Percentiles rank a stretch among this genome's conserved stretches.
Conservation (phyloP, 2,113 vertebrate genomes). For the Turnix velox region DNA sequence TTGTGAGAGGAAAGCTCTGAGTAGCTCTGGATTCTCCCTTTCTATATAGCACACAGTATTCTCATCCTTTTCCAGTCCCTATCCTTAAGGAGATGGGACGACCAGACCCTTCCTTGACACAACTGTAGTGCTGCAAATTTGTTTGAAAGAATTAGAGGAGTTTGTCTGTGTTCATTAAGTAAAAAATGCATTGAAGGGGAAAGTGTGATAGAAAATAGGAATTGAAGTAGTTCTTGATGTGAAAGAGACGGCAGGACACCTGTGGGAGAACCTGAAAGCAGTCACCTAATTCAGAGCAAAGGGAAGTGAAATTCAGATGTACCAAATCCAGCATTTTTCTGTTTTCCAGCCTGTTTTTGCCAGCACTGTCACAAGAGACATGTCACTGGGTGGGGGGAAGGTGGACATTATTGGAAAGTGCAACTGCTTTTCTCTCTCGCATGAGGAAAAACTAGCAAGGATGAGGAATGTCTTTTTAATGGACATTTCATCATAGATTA, state of each 20-base stretch:
- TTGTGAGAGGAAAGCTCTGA: neutral
- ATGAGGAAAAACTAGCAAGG: neutral
- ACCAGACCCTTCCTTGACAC: neutral
- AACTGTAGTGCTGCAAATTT: neutral
- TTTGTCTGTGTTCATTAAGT: neutral
- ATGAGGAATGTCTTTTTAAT: neutral
- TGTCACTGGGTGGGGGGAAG: neutral
- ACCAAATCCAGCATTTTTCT: neutral
- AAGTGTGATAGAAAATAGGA: neutral
- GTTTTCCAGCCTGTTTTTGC: fast-evolving
- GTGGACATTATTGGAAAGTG: neutral
- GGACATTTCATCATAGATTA: neutral
- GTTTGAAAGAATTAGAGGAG: neutral
- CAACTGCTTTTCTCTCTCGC: neutral
- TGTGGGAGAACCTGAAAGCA: neutral
- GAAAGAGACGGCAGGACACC: neutral
- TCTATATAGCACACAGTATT: neutral
- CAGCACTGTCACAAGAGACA: neutral
- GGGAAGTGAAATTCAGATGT: neutral
- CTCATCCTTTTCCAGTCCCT: neutral
- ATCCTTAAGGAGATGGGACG: neutral
- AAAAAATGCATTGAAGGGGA: neutral
- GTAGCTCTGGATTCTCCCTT: neutral
- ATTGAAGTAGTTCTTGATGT: neutral
- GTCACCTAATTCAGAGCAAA: neutral